A percentile compares a stretch with the other conserved stretches of the same genome.
Conservation (phyloP, 1,140 invertebrate genomes). For the Manduca sexta region DNA sequence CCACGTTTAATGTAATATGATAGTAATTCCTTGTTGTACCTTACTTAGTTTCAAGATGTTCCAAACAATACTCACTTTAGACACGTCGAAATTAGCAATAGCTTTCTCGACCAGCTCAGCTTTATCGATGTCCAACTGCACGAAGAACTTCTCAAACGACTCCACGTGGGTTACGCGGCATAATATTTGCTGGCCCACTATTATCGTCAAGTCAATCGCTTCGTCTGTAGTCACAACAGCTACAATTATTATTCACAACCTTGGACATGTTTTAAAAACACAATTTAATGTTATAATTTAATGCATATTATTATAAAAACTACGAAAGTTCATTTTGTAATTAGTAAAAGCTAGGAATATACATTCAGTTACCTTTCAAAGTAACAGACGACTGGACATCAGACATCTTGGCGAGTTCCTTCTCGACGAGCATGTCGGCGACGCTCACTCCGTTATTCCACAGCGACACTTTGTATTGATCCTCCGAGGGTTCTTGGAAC, state of each 20-base stretch:
- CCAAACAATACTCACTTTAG: slow-evolving; percentile 26
- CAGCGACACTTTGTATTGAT: slow-evolving; percentile 73
- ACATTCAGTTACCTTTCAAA: slow-evolving; percentile 47
- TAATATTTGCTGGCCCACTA: slow-evolving; percentile 55
- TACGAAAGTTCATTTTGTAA: no score
- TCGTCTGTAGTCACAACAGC: slow-evolving; percentile 53
- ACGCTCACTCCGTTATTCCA: slow-evolving; percentile 58
- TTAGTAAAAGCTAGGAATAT: neutral
- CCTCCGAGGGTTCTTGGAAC: slow-evolving; percentile 65
- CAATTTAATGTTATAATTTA: no score
- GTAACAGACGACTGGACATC: slow-evolving; percentile 57
- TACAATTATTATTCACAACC: no score
- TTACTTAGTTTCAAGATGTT: neutral
- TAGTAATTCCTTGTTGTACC: no score
- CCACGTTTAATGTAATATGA: no score
- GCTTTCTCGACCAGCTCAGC: slow-evolving; percentile 46
- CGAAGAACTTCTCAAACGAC: slow-evolving; percentile 52
- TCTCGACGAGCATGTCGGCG: slow-evolving; percentile 54
- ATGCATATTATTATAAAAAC: no score
- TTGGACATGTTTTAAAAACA: no score
- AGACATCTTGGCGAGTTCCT: slow-evolving; percentile 42
- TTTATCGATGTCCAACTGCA: slow-evolving; percentile 57
- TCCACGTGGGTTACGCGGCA: slow-evolving; percentile 53
- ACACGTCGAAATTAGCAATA: slow-evolving; percentile 40
- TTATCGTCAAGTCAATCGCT: slow-evolving; percentile 58